Conservation (phyloP, 1,140 invertebrate species). For the Episyrphus balteatus region DNA sequence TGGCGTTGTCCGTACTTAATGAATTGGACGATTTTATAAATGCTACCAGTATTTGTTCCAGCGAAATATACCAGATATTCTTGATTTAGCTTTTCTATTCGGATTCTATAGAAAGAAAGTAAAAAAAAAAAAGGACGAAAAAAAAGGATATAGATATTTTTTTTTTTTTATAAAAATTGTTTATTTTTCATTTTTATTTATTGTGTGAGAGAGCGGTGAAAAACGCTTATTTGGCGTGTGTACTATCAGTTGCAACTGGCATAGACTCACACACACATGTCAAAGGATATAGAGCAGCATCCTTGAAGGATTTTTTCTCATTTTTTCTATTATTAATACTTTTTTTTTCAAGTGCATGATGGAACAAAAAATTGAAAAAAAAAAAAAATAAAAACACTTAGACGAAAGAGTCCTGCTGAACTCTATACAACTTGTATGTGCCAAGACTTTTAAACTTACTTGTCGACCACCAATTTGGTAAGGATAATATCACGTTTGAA, state of each 20-base stretch:
- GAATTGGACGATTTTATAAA: slow-evolving; percentile 72
- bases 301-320: no score
- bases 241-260: background rate
- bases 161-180: no score
- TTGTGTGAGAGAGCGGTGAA: no score
- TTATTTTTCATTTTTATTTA: no score
- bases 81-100: slow-evolving; percentile 39
- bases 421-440: slow-evolving; percentile 2
- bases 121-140: background rate
- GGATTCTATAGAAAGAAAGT: slow-evolving; percentile 21
- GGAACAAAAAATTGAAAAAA: slow-evolving; percentile 1
- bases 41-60: slow-evolving; percentile 63
- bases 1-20: slow-evolving; percentile 45
- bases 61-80: slow-evolving; percentile 70
- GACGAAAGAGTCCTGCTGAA: slow-evolving; percentile 6
- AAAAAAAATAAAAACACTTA: slow-evolving; percentile 8
- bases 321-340: no score
- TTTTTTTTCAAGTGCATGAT: background rate
- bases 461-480: slow-evolving; percentile 67
- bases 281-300: no score
- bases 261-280: no score
- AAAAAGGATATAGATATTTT: background rate
- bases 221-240: background rate
- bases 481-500: slow-evolving; percentile 70
- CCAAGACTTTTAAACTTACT: slow-evolving; percentile 21